Evolutionary conservation across 2,888 invertebrate genomes (phyloP), one percentile per base, ranked within the genome.

Genomic region (Agrotis puta): DNA sequence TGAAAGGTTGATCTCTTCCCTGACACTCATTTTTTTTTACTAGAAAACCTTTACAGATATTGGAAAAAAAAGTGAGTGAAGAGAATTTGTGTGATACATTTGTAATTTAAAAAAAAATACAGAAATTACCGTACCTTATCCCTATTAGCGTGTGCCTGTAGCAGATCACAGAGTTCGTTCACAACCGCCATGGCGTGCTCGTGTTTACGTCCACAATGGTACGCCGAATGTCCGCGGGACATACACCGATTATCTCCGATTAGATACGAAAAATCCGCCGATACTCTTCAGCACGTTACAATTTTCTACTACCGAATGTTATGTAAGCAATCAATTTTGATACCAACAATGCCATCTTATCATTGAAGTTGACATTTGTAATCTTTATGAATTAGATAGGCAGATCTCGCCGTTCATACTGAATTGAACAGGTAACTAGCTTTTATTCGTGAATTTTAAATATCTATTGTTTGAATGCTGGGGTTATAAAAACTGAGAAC

Each of bases 141-240:
- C 84, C 98, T 96, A 50, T 98, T 98, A 76, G 97, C 97, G 88
- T 98, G 98, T 2, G 97, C 97, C 81, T 98, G 98, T 83, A 98
- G 92, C 87, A 98, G 96, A 81, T 97, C 96, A 90, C 97, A 97
- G 79, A 97, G 93, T 90, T 97, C 97, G 83, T 94, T 88, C 3
- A 94, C 89, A 14, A 89, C 84, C 64, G 90, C 91, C 92, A 93
- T 94, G 45, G 6, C 70, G 48, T 51, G 59, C 51, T 56, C 45
- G 61, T 74, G 68, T 70, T 81, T 69, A 72, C 74, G 27, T 50
- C 67, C 70, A 70, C 79, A 85, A 72, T 82, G 72, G n/a, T 27
- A 18, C 22, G 11, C n/a, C 48, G 7, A 5, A n/a, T 33, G 45
- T 24, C 59, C 57, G 27, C 43, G 50, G 48, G 33, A 81, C 82